These are phyloP conservation scores for Notocelia uddmanniana DNA, from an alignment of 2,888 invertebrate species.

Conservation along the genomic window DNA sequence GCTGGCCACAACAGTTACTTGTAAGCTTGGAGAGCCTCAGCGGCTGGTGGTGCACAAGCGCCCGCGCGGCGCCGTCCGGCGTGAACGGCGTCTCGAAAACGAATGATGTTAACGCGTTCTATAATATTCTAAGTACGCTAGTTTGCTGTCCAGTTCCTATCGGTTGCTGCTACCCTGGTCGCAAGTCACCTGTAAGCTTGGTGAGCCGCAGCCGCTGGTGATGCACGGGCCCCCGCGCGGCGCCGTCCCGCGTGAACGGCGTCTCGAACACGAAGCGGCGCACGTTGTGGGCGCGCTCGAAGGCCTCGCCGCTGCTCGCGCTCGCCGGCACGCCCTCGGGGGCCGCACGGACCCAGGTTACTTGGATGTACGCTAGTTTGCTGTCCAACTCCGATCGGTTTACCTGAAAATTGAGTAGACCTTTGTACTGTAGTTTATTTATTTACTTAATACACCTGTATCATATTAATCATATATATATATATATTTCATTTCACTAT, in stretches of 20 bases:
- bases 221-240: constrained; percentile 91
- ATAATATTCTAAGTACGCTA: too few relatives aligned
- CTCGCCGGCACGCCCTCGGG: constrained; percentile 93
- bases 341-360: constrained; percentile 97
- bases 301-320: constrained; percentile 90
- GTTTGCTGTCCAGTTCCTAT: too few relatives aligned
- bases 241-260: constrained; percentile 95
- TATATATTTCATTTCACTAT: too few relatives aligned
- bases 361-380: constrained; percentile 96
- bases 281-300: constrained; percentile 96
- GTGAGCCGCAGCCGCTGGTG: constrained; percentile 97
- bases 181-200: constrained; percentile 93
- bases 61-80: constrained; percentile 91
- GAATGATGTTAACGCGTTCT: too few relatives aligned
- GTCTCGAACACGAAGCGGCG: constrained; percentile 97
- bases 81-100: constrained; percentile 99
- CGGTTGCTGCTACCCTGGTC: too few relatives aligned
- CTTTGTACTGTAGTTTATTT: too few relatives aligned
- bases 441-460: too few relatives aligned
- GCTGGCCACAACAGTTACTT: constrained; percentile 85
- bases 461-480: too few relatives aligned
- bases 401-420: constrained; percentile 80
- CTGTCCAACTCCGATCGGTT: constrained; percentile 91
- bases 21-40: constrained; percentile 95
- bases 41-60: constrained; percentile 95